A percentile compares a stretch with the other conserved stretches of the same genome.
Conservation (phyloP, 2,113 vertebrate genomes). For the Hassar affinis region DNA sequence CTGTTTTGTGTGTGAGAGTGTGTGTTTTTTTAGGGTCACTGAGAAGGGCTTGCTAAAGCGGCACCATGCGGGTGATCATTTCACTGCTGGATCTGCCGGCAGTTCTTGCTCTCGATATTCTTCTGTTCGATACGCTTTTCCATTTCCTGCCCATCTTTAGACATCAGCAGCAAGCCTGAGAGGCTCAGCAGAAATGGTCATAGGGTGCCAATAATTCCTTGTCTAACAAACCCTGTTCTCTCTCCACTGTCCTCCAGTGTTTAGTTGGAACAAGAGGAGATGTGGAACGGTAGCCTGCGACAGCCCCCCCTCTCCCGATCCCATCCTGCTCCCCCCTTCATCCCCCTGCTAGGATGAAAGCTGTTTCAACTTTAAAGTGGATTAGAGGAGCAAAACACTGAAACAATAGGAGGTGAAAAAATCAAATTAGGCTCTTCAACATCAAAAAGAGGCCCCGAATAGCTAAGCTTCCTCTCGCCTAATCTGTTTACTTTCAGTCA, state of each 20-base stretch:
- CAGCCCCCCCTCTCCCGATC: too few species aligned
- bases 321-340: conserved; percentile 17
- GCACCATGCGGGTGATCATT: conserved; percentile 81
- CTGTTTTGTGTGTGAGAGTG: conserved; percentile 77
- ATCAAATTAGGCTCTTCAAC: conserved; percentile 80
- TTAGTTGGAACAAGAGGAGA: conserved; percentile 29
- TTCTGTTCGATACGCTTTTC: conserved; percentile 56
- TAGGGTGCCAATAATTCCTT: background rate
- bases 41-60: conserved; percentile 85
- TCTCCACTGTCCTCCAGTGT: conserved; percentile 1
- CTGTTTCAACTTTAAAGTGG: conserved; percentile 79
- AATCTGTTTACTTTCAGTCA: conserved; percentile 78
- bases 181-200: background rate
- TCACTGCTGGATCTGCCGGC: conserved; percentile 76
- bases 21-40: conserved; percentile 86
- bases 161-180: conserved; percentile 19
- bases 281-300: conserved; percentile 40
- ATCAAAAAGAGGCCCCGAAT: conserved; percentile 73
- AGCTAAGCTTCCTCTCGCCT: conserved; percentile 73
- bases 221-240: background rate
- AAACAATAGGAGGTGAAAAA: conserved; percentile 83
- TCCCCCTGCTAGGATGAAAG: conserved; percentile 70
- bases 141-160: conserved; percentile 53
- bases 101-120: conserved; percentile 62
- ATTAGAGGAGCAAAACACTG: conserved; percentile 75